These are phyloP conservation scores for Ancistrus triradiatus DNA, from an alignment of 2,113 vertebrate species.

Conservation along the genomic window DNA sequence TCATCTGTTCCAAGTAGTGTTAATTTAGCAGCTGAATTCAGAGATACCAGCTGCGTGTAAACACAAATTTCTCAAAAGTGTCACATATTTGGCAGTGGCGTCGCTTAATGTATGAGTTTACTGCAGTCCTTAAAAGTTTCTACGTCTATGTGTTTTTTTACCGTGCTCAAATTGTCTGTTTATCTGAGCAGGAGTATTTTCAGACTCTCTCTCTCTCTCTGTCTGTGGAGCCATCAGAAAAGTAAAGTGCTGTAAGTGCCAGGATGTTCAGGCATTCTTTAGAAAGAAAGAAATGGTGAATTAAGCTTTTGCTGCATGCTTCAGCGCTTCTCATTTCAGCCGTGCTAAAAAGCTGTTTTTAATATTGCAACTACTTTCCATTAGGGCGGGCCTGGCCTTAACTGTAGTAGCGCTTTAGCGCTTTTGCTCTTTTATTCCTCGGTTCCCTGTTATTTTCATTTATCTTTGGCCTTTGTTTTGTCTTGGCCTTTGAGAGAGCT, in stretches of 20 bases:
- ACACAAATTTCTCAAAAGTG: too few relatives aligned
- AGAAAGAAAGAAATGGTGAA: constrained; percentile 1
- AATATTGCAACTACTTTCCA: neutral
- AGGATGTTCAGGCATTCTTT: neutral
- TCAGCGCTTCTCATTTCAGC: neutral
- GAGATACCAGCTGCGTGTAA: too few relatives aligned
- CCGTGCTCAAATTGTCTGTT: neutral
- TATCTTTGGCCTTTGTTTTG: neutral
- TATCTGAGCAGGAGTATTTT: constrained; percentile 2
- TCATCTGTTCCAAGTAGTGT: too few relatives aligned
- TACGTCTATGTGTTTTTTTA: neutral
- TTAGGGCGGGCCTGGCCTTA: neutral
- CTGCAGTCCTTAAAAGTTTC: neutral
- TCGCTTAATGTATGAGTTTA: constrained; percentile 8
- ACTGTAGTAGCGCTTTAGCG: constrained; percentile 18
- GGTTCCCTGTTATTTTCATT: neutral
- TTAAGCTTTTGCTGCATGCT: constrained; percentile 6
- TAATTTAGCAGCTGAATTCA: too few relatives aligned
- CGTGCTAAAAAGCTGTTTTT: neutral
- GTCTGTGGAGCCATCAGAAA: neutral
- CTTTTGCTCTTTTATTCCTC: neutral
- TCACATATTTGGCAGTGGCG: too few relatives aligned
- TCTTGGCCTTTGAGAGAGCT: neutral
- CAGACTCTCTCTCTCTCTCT: too few relatives aligned
- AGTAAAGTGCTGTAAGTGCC: neutral